Conservation (phyloP, 2,888 invertebrate genomes). For the Amphipyra berbera region DNA sequence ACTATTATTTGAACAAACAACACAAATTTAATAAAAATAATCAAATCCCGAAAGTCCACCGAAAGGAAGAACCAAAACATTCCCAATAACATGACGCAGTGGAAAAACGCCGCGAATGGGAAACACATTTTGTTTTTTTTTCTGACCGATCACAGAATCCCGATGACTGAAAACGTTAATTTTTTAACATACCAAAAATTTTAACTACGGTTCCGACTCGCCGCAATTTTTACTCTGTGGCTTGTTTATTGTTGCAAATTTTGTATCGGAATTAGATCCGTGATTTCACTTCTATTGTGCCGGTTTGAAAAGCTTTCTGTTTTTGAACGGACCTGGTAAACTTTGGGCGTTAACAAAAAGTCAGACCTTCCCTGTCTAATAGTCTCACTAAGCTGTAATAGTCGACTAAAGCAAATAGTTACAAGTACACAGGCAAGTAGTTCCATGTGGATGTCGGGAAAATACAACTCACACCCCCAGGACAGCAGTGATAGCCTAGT, state of each 20-base stretch:
- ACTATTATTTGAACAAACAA: too few relatives aligned
- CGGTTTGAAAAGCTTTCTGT: too few relatives aligned
- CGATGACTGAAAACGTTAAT: constrained; percentile 18
- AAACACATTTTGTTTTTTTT: constrained; percentile 20
- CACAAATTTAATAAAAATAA: too few relatives aligned
- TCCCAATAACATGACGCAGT: constrained; percentile 16
- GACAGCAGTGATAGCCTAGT: too few relatives aligned
- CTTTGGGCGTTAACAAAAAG: too few relatives aligned
- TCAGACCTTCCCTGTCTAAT: too few relatives aligned
- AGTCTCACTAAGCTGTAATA: too few relatives aligned
- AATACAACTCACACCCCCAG: too few relatives aligned
- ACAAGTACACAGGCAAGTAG: too few relatives aligned
- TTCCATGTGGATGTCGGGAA: too few relatives aligned
- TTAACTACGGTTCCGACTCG: constrained; percentile 3
- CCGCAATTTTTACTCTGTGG: constrained; percentile 10
- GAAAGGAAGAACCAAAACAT: constrained; percentile 4
- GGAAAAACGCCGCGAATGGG: constrained; percentile 27
- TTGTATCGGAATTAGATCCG: background rate
- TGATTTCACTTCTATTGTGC: constrained; percentile 3
- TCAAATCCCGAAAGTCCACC: background rate
- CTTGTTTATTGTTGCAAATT: constrained; percentile 13
- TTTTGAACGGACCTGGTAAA: too few relatives aligned
- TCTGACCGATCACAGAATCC: constrained; percentile 16
- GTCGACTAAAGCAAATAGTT: too few relatives aligned
- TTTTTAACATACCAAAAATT: constrained; percentile 37